Evolutionary conservation across 2,797 vertebrate species (phyloP), one percentile per base, ranked within the genome.

Genomic region (Labeo calbasu): DNA sequence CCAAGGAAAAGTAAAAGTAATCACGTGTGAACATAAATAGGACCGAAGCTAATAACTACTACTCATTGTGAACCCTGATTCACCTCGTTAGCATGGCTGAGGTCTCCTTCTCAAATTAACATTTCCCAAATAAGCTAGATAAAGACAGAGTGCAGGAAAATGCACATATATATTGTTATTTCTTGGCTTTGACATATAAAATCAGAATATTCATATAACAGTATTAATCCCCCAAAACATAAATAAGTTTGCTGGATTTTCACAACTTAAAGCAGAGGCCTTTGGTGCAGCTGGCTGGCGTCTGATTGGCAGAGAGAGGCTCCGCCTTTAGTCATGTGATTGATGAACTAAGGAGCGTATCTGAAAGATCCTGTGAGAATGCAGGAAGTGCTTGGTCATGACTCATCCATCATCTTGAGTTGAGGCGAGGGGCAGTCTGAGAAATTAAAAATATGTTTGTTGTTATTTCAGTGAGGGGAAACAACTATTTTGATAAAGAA

Each of bases 401-500:
- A 11, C 36, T 40, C 43, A 82, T 86, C 90, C 89, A 97, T 99
- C 98, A 99, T 97, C 98, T 98, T 59, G 98, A 99, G 90, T 99
- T 99, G 91, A 99, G 92, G 55, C 98, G 95, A n/a, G 98, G 98
- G 83, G 98, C 98, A 48, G 97, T 98, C 98, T 99, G 91, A 14
- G 89, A 91, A 85, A 82, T 21, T 2, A 21, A 70, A n/a, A 19
- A 21, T 5, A 6, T 4, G 15, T 43, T 68, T 0, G 8, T 21
- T 43, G 8, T 46, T 10, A 46, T 46, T 46, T 46, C 40, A 43
- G 40, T 8, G 40, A 43, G 40, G 6, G 36, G 5, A 43, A 43
- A 36, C 4, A 73, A 63, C 1, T 3, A 15, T 50, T 14, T 46
- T 43, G 21, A 32, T 15, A 3, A 8, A 23, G n/a, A 21, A 8